Evolutionary conservation across 2,113 vertebrate genomes (phyloP), one percentile per base, ranked within the genome.

Genomic region (Prietella phreatophila): DNA sequence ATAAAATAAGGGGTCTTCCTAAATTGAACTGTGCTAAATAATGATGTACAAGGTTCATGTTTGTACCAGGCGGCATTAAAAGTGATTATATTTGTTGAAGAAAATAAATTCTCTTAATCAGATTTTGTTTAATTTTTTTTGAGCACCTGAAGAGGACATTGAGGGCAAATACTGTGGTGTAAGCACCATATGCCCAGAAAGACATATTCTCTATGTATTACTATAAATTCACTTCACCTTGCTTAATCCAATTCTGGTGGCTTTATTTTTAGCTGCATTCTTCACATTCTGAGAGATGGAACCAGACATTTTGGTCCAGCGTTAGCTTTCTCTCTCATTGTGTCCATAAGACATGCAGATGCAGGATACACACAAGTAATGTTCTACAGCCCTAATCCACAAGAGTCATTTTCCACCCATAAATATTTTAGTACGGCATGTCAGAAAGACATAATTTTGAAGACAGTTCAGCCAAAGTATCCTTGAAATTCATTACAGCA

Each of bases 81-180:
- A 22, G 5, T 60, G 60, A 63, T 63, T 63, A 25, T 27, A 63
- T 25, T 63, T 27, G 60, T 27, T 63, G 8, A 60, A 60, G 15
- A 60, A 20, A 60, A 60, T 5, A 19, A 60, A 20, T 60, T 20
- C 6, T 60, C n/a, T 65, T 65, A 1, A 8, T 47, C 47, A 47
- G 47, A 47, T 47, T 47, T 47, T 47, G 6, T 47, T 47, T 47
- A 6, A 33, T n/a, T n/a, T 65, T 69, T 69, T 69, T 15, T 33
- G 96, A 96, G 85, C 96, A 96, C 88, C 93, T 97, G 83, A 94
- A 96, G 88, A 95, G 96, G 90, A 97, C 95, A 25, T 69, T 58
- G 13, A 50, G 76, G 19, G 89, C 94, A 0, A 94, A 83, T 0
- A 91, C 90, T 9, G 93, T 94, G 0, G 95, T 96, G 89, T 92